Percentiles rank a stretch among this genome's conserved stretches.
phyloP scores from a whole-genome alignment of 2,113 vertebrate species.

The Oreotrochilus melanogaster region DNA sequence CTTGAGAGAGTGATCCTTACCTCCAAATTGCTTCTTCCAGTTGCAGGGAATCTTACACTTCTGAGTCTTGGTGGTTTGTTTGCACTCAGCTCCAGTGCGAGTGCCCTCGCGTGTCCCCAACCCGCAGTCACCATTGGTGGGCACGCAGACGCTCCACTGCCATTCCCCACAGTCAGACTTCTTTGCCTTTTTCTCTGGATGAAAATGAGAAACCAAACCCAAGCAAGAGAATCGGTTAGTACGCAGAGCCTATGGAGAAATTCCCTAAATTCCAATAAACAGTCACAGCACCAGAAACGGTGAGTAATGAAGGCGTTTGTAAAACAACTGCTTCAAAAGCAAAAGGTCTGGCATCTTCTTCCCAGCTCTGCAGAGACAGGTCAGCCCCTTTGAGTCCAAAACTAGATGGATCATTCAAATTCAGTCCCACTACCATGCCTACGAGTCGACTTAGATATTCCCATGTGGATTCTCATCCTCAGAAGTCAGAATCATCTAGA shows the following conservation, averaged over 20 bases:
- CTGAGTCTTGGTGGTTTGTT: constrained; percentile 97
- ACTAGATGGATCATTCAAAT: not conserved
- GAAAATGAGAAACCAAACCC: not conserved
- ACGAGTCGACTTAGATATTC: not conserved
- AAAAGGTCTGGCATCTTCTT: not conserved
- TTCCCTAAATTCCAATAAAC: not conserved
- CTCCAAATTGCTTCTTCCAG: constrained; percentile 99
- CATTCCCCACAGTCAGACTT: constrained; percentile 96
- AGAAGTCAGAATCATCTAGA: not conserved
- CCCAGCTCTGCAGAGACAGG: not conserved
- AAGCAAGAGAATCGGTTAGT: not conserved
- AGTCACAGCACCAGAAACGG: not conserved
- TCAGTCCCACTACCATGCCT: not conserved
- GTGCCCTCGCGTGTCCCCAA: constrained; percentile 95
- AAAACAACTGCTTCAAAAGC: not conserved
- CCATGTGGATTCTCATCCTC: not conserved
- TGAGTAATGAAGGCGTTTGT: rapidly evolving
- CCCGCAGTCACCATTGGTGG: constrained; percentile 92
- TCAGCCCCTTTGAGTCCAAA: not conserved
- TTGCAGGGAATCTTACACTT: constrained; percentile 99
- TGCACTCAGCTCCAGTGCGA: constrained; percentile 89
- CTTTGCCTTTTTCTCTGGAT: constrained; percentile 91
- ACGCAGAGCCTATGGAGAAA: not conserved
- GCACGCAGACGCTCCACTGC: constrained; percentile 98
- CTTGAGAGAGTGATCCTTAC: constrained; percentile 59